Evolutionary conservation across 2,797 vertebrate genomes (phyloP), one percentile per base, ranked within the genome.

Genomic region (Toxotes lorentzi): DNA sequence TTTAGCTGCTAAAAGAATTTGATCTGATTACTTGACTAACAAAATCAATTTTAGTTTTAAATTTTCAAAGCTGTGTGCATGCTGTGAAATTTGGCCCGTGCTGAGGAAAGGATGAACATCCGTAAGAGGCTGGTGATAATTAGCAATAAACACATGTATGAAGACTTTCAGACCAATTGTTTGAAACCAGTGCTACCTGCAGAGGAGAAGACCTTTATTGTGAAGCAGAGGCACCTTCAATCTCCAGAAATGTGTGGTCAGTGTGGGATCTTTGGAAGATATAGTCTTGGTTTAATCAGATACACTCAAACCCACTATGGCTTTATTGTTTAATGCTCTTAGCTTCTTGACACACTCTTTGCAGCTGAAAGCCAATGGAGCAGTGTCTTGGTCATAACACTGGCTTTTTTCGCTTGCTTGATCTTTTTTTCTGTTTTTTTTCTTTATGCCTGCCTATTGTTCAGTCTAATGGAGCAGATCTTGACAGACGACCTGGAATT

Each of bases 261-360:
- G 61, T 32, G 32, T 50, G 56, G 65, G 19, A 50, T 72, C n/a
- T 71, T 64, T 32, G 2, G 11, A 17, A 62, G 59, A 41, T 19
- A 38, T 43, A 5, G 21, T 62, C 73, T 35, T 59, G 23, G 50
- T 74, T 73, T 85, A 64, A 83, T 79, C 27, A 56, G 70, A 75
- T 64, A 47, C 56, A 85, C 48, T 81, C 53, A 58, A 61, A 69
- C 23, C 51, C 48, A 68, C 64, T 74, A 65, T 51, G 32, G 19
- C 23, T 81, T 75, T 30, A 30, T 38, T 67, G 60, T 77, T 84
- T 73, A 70, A 86, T 82, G 76, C 64, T 51, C 7, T 24, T 23
- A 40, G 24, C 70, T 70, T 72, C 21, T 70, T 40, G 75, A 70
- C 53, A 47, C 1, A 2, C 72, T 81, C 24, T 70, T 69, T 76